phyloP scores from a whole-genome alignment of 2,888 invertebrate species.

The Cyclophora punctaria region DNA sequence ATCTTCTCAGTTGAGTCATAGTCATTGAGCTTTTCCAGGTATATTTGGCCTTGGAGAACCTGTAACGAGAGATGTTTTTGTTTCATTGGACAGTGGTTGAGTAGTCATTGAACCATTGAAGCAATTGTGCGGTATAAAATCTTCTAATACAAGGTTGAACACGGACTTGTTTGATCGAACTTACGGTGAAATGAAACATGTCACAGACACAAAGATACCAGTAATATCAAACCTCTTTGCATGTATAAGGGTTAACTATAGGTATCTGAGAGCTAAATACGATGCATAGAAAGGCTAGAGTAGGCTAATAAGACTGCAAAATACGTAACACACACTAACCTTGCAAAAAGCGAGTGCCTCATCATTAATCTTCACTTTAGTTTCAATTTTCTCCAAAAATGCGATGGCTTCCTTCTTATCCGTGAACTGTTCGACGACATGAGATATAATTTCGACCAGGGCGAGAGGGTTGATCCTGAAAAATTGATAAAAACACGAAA shows the following conservation, averaged over 20 bases:
- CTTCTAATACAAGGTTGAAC: too few species aligned
- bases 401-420: slow-evolving; percentile 89
- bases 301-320: too few species aligned
- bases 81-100: neutral
- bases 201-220: neutral
- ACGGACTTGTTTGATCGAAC: neutral
- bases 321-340: slow-evolving; percentile 36
- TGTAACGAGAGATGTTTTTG: slow-evolving; percentile 25
- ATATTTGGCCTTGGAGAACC: slow-evolving; percentile 88
- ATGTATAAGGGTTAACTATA: too few species aligned
- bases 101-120: neutral
- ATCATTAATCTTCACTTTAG: slow-evolving; percentile 88
- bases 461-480: slow-evolving; percentile 94
- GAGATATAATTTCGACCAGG: slow-evolving; percentile 89
- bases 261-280: too few species aligned
- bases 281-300: too few species aligned
- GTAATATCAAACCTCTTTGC: neutral
- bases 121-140: neutral
- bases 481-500: slow-evolving; percentile 16
- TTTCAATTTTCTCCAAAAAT: slow-evolving; percentile 91
- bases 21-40: slow-evolving; percentile 85
- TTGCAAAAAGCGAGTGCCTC: slow-evolving; percentile 93
- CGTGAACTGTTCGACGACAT: slow-evolving; percentile 83
- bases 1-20: slow-evolving; percentile 87
- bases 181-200: too few species aligned